phyloP scores from a whole-genome alignment of 1,140 invertebrate genomes.

The Argopecten irradians region DNA sequence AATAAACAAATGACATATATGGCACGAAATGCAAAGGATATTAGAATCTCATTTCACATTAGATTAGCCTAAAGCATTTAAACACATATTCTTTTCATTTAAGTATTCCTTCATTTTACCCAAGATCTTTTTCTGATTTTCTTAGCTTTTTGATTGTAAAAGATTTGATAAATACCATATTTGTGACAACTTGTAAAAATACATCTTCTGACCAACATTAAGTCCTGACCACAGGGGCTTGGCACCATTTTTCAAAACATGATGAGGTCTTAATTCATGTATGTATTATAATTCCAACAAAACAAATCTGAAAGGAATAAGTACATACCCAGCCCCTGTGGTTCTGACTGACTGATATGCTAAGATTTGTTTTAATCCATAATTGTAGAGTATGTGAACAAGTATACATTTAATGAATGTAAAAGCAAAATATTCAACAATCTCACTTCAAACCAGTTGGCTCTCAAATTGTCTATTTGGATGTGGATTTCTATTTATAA shows the following conservation, averaged over 20 bases:
- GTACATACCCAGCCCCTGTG: no score
- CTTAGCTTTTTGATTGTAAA: neutral
- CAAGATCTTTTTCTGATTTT: no score
- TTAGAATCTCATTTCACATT: no score
- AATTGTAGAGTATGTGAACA: neutral
- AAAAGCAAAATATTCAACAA: neutral
- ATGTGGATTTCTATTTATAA: neutral
- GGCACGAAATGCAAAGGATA: neutral
- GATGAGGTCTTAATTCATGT: no score
- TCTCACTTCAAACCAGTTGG: neutral
- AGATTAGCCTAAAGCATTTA: no score
- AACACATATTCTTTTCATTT: no score
- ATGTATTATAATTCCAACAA: no score
- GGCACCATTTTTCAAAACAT: no score
- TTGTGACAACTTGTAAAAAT: neutral
- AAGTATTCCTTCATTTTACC: neutral
- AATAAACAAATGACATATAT: neutral
- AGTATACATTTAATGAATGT: neutral
- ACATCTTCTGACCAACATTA: neutral
- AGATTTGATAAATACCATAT: neutral
- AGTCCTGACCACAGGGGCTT: neutral
- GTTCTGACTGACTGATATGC: no score
- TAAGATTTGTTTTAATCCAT: neutral
- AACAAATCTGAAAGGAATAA: no score
- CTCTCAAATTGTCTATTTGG: neutral